Evolutionary conservation across 2,888 invertebrate species (phyloP), one percentile per base, ranked within the genome.

Genomic region (Syrphus vitripennis): DNA sequence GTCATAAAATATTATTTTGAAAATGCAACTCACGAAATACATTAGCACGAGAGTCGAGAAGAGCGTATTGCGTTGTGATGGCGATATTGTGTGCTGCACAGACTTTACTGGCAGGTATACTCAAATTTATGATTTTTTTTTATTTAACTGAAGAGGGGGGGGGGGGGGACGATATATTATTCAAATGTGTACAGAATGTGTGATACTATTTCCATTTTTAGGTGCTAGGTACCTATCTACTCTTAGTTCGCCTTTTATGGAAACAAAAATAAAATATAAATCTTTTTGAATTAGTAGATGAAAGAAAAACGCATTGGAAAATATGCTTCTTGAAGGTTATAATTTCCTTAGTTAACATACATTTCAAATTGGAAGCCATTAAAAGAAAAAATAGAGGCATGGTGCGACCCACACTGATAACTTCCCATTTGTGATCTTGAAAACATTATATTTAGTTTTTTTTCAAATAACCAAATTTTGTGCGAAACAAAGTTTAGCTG

Each of bases 11-110:
- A 59, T 59, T 74, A 80, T 53, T 67, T 72, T 65, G 12, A 19
- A 29, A 65, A 79, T 74, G 74, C 79, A 79, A 50, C 57, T 16
- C 65, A 74, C 74, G 74, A 65, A 59, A 59, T 80, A 67, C 74
- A 74, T 67, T 79, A 72, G 57, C 12, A 34, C 21, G 59, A 59
- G 59, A 53, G 12, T 4, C 10, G 9, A 48, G 19, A 21, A 34
- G 34, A 34, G 57, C 34, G 21, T 34, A 34, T 34, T 37, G 59
- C 34, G 19, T 34, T 34, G 19, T 9, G 31, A 14, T n/a, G 4
- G 12, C 21, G 12, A 48, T 4, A 50, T 50, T 4, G 48, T 12
- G 21, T 50, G 19, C 7, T 19, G 21, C 7, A 34, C 59, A 59
- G 19, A 59, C 59, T 59, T 59, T 57, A 57, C 34, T 59, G 21